Base-by-base conservation (phyloP, 2,888 invertebrate genomes). In the Desoria tigrina region DNA sequence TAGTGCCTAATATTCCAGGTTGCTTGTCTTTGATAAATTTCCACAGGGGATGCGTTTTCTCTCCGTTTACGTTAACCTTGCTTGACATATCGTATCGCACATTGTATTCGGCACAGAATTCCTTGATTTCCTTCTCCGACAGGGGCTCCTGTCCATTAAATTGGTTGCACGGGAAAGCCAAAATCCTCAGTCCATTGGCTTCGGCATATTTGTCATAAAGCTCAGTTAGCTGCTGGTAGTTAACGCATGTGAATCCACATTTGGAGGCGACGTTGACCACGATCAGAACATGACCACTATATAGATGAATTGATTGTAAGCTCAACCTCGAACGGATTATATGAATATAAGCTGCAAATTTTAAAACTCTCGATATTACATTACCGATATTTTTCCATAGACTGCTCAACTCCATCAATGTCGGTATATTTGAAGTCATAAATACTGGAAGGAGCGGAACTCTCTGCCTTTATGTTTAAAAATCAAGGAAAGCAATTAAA, bases 61-160 rank as follows among this genome's bases (percentile, higher is more conserved):
- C 83, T 0, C 89, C 90, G 77, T 90, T 90, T 0, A 90, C 90
- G 63, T 90, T 84, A 1, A 89, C 82, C 78, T 86, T 80, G 80
- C 84, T 79, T 74, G 85, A 85, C 79, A 86, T 79, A 73, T 86
- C 85, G 79, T 84, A 85, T 58, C 80, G 77, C 9, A 82, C 84
- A 69, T 81, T 79, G 76, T 80, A 83, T 61, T 80, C 80, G 24
- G 79, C 79, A n/a, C 80, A 82, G 79, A 84, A 86, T 60, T 81
- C 83, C 61, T 89, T 84, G 75, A 92, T 90, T 57, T 90, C 87
- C 53, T 83, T 83, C 4, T 85, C 82, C 58, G 84, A 82, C 28
- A 89, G 87, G 2, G 92, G 89, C 82, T 91, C 91, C 45, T 75
- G 75, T 23, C 68, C 60, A 2, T 67, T 71, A 56, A 74, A 73